Conservation (phyloP, 2,113 vertebrate genomes). For the Ivindomyrus marchei region DNA sequence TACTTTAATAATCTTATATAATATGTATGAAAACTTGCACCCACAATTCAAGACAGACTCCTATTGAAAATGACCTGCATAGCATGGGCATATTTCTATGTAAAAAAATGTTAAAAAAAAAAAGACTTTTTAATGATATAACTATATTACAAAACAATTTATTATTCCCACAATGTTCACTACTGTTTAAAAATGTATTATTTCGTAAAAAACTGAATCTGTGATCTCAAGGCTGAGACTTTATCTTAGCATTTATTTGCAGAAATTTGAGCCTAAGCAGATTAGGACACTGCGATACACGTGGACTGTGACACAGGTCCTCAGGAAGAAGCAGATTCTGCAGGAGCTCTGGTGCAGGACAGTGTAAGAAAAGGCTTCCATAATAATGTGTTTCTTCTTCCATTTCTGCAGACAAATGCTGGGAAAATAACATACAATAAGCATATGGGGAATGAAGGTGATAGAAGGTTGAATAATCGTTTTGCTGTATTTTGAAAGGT, state of each 20-base stretch:
- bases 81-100: not conserved
- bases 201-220: not conserved
- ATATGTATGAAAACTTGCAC: constrained; percentile 6
- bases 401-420: not conserved
- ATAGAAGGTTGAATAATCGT: not conserved
- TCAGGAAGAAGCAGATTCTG: not conserved
- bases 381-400: not conserved
- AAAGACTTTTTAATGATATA: not conserved
- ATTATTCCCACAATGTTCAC: not conserved
- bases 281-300: not conserved
- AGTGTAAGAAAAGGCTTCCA: not conserved
- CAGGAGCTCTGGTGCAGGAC: not conserved
- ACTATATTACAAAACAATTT: not conserved
- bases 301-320: not conserved
- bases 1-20: constrained; percentile 14
- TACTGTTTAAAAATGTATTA: not conserved
- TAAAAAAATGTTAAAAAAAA: not conserved
- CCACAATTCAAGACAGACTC: not conserved
- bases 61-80: not conserved
- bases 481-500: not conserved
- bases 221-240: not conserved
- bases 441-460: not conserved
- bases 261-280: not conserved
- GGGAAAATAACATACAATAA: not conserved
- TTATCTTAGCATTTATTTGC: not conserved